These are phyloP conservation scores for Haemorhous mexicanus DNA, from an alignment of 2,113 vertebrate species.

Conservation along the genomic window DNA sequence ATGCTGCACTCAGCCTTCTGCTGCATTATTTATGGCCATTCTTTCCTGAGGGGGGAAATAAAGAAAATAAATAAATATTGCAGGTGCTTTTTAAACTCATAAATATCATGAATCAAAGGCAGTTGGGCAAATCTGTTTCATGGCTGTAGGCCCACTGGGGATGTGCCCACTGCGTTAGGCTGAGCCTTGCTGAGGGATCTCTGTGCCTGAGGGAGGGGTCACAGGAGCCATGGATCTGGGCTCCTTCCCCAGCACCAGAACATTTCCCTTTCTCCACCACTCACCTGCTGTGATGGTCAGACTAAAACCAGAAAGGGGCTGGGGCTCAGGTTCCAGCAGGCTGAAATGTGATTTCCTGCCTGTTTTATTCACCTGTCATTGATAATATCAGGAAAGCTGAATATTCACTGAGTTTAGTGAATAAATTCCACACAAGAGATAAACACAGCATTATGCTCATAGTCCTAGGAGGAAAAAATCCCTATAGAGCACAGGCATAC, in stretches of 20 bases:
- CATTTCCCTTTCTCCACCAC: background rate
- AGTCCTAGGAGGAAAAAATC: background rate
- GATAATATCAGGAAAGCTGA: background rate
- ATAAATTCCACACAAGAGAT: background rate
- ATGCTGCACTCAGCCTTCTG: background rate
- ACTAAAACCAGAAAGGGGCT: background rate
- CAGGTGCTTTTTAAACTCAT: constrained; percentile 59
- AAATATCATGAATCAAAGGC: constrained; percentile 51
- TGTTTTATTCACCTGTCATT: background rate
- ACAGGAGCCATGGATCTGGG: background rate
- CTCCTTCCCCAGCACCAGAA: background rate
- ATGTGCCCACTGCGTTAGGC: background rate
- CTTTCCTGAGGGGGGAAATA: background rate
- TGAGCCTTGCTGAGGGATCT: background rate
- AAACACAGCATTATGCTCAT: background rate
- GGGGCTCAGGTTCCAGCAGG: background rate
- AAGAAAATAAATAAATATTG: background rate
- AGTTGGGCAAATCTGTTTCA: constrained; percentile 30
- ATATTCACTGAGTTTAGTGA: background rate
- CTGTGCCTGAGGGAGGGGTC: background rate
- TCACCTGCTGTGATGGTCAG: background rate
- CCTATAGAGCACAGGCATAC: background rate
- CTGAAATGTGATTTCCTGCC: constrained; percentile 18
- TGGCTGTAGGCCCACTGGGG: background rate
- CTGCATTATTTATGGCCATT: constrained; percentile 32